Evolutionary conservation across 2,888 invertebrate species (phyloP).

Genomic region (Plutella xylostella): DNA sequence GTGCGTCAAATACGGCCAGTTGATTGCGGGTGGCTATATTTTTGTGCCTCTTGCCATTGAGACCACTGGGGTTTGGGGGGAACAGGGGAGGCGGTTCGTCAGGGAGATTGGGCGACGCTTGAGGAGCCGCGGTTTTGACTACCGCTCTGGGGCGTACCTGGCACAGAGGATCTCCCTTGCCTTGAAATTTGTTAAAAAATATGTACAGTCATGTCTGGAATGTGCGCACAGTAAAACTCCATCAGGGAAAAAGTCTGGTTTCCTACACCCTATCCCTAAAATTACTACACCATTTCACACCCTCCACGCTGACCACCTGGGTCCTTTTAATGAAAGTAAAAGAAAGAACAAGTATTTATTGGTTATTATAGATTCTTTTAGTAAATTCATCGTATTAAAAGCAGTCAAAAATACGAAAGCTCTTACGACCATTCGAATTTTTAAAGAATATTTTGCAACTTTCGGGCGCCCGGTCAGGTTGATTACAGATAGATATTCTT

Average conservation of each 20-base stretch:
- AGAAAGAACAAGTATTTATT: constrained; percentile 14
- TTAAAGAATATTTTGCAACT: constrained; percentile 9
- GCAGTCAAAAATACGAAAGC: constrained; percentile 14
- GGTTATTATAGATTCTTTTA: constrained; percentile 15
- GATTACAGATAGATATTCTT: constrained; percentile 12
- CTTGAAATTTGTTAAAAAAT: constrained; percentile 19
- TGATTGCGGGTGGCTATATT: too few species aligned
- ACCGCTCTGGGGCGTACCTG: too few species aligned
- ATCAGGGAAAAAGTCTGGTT: constrained; percentile 16
- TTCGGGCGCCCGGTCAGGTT: constrained; percentile 13
- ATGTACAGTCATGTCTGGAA: constrained; percentile 17
- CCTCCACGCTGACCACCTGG: constrained; percentile 21
- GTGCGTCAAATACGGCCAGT: too few species aligned
- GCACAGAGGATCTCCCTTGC: constrained; percentile 24
- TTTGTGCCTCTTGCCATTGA: too few species aligned
- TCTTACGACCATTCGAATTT: constrained; percentile 3
- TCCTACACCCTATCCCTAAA: constrained; percentile 20
- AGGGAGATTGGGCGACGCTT: too few species aligned
- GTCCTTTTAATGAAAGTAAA: constrained; percentile 17
- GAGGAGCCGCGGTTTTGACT: too few species aligned
- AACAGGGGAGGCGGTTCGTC: too few species aligned
- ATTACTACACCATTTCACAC: constrained; percentile 20
- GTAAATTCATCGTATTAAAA: constrained; percentile 14
- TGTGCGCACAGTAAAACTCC: constrained; percentile 19
- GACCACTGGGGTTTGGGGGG: too few species aligned